Conservation (phyloP, 2,888 invertebrate species). For the Bombylius discolor region DNA sequence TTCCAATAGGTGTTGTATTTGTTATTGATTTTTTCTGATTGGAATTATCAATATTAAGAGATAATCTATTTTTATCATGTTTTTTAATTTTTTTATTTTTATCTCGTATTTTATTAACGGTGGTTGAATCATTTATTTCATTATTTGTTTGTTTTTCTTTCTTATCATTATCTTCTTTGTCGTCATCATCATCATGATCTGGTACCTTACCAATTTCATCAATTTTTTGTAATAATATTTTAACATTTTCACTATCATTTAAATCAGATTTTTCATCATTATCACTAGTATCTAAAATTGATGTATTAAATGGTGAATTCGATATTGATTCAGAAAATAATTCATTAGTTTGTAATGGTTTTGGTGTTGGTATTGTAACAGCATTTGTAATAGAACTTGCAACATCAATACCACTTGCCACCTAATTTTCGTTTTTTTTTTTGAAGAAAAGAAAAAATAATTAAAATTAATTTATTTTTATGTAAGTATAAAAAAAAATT, state of each 20-base stretch:
- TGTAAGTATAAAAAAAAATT: background rate
- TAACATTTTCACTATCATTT: slow-evolving; percentile 27
- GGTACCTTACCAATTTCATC: slow-evolving; percentile 19
- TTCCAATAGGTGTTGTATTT: background rate
- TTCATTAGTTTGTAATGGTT: slow-evolving; percentile 30
- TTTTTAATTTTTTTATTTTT: background rate
- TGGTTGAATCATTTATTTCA: background rate
- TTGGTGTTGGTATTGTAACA: slow-evolving; percentile 32
- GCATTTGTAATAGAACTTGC: slow-evolving; percentile 48
- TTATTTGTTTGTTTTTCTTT: too few species aligned
- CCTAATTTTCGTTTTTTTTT: slow-evolving; percentile 25
- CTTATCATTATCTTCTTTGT: slow-evolving; percentile 27
- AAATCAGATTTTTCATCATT: slow-evolving; percentile 17
- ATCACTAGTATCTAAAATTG: slow-evolving; percentile 9
- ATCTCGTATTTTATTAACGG: background rate
- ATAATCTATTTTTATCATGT: background rate
- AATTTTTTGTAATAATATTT: slow-evolving; percentile 32
- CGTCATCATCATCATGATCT: slow-evolving; percentile 35
- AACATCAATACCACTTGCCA: slow-evolving; percentile 65
- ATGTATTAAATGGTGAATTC: slow-evolving; percentile 32
- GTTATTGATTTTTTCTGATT: background rate
- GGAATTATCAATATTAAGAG: background rate
- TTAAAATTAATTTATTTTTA: background rate
- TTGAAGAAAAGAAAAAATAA: too few species aligned
- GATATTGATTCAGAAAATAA: slow-evolving; percentile 33